Percentiles rank a stretch among this genome's conserved stretches.
phyloP scores from a whole-genome alignment of 2,888 invertebrate genomes.

The Nomada fabriciana region DNA sequence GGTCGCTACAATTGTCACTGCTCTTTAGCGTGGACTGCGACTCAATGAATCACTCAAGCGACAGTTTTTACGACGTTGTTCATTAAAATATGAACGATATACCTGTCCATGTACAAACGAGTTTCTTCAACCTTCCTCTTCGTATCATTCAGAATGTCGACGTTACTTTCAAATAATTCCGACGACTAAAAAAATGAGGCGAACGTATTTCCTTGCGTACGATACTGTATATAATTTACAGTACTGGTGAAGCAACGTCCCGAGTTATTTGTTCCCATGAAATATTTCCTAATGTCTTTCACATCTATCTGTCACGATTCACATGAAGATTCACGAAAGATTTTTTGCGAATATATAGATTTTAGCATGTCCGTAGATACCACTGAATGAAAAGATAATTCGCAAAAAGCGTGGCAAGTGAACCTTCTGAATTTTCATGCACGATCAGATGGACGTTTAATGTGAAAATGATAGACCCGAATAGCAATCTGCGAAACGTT shows the following conservation, averaged over 20 bases:
- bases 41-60: constrained; percentile 1
- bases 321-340: background rate
- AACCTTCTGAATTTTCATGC: background rate
- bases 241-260: constrained; percentile 23
- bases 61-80: constrained; percentile 26
- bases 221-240: constrained; percentile 52
- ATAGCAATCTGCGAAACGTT: constrained; percentile 7
- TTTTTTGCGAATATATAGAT: background rate
- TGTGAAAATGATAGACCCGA: constrained; percentile 14
- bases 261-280: background rate
- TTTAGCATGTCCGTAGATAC: background rate
- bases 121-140: constrained; percentile 44
- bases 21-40: constrained; percentile 54
- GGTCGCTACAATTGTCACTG: constrained; percentile 61
- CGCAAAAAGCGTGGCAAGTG: background rate
- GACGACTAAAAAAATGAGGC: constrained; percentile 5
- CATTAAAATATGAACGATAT: constrained; percentile 27
- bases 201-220: constrained; percentile 12
- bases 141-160: constrained; percentile 9
- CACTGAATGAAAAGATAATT: background rate
- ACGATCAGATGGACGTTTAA: background rate
- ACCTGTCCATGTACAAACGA: constrained; percentile 52
- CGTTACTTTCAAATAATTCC: constrained; percentile 19
- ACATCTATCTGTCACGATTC: constrained; percentile 8
- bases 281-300: constrained; percentile 10